A percentile compares a stretch with the other conserved stretches of the same genome.
These are phyloP conservation scores for Hypanus sabinus DNA, from an alignment of 2,113 vertebrate species.

Conservation along the genomic window DNA sequence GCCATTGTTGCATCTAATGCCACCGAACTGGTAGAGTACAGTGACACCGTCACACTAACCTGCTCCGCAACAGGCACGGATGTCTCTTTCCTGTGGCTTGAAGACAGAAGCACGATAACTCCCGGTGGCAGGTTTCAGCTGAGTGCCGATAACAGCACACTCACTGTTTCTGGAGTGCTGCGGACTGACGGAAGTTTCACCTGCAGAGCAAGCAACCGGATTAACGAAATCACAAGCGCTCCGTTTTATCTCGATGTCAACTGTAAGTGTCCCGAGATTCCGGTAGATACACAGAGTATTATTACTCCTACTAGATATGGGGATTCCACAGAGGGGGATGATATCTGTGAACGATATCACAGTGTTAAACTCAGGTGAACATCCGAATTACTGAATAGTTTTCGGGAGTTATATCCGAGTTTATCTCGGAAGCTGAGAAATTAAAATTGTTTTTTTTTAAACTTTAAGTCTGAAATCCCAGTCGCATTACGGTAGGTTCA, in stretches of 20 bases:
- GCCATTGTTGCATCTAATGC: slow-evolving; percentile 41
- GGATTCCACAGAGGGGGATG: too few species aligned
- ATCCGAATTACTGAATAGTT: too few species aligned
- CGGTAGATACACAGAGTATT: background rate
- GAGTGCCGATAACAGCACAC: slow-evolving; percentile 38
- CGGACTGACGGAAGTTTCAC: slow-evolving; percentile 47
- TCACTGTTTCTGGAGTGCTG: slow-evolving; percentile 44
- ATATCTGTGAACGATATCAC: too few species aligned
- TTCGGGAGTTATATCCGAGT: too few species aligned
- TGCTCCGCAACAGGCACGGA: slow-evolving; percentile 43
- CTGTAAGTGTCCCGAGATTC: slow-evolving; percentile 47
- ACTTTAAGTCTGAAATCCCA: too few species aligned
- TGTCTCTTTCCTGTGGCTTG: slow-evolving; percentile 46
- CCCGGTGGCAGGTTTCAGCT: slow-evolving; percentile 39
- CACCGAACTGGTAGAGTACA: slow-evolving; percentile 44
- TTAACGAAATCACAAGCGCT: slow-evolving; percentile 47
- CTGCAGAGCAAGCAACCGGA: slow-evolving; percentile 46
- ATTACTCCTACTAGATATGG: too few species aligned
- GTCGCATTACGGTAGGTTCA: too few species aligned
- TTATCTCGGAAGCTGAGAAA: too few species aligned
- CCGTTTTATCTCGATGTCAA: slow-evolving; percentile 47
- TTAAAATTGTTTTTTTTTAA: too few species aligned
- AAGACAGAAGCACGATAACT: slow-evolving; percentile 44
- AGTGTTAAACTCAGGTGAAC: too few species aligned
- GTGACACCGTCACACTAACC: slow-evolving; percentile 44